Evolutionary conservation across 2,888 invertebrate genomes (phyloP), one percentile per base, ranked within the genome.

Genomic region (Athalia rosae): DNA sequence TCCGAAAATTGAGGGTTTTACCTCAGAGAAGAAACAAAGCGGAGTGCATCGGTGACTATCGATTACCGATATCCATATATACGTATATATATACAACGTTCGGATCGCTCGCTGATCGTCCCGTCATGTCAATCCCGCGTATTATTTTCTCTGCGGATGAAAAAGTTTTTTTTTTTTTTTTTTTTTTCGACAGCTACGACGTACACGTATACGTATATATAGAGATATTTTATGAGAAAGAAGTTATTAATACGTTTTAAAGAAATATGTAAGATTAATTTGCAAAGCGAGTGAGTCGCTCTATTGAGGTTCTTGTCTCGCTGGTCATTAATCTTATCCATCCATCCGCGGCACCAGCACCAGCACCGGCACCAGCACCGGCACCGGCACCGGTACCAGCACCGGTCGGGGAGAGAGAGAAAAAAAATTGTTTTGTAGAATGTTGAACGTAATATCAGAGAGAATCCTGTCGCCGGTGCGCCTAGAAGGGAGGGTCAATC

Each of bases 361-460:
- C 53, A 3, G 9, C 53, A 4, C 4, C 53, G 9, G 9, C 7
- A 9, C 7, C 7, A 7, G 11, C n/a, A 53, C 53, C 8, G 7
- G 50, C 9, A 13, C 4, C 8, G 13, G 13, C 7, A 9, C 7
- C 7, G 7, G 11, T n/a, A 53, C 53, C 8, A 7, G 50, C 9
- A 13, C 4, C 8, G 13, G 13, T 15, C 8, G 61, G 13, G 61
- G 4, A 13, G 53, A 53, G 53, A 83, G 81, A 71, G 80, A 79
- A 76, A 84, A 85, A 86, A 86, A 86, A 86, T 86, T 85, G 85
- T 86, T 87, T 86, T 84, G 83, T 83, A 85, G 85, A 86, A 86
- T 84, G 84, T 87, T 84, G 82, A 84, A 82, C 82, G 84, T 86
- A 43, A 58, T 86, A 86, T 86, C 86, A 85, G 84, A 84, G 83